phyloP scores from a whole-genome alignment of 2,888 invertebrate genomes.

The Drosophila stalkeri region DNA sequence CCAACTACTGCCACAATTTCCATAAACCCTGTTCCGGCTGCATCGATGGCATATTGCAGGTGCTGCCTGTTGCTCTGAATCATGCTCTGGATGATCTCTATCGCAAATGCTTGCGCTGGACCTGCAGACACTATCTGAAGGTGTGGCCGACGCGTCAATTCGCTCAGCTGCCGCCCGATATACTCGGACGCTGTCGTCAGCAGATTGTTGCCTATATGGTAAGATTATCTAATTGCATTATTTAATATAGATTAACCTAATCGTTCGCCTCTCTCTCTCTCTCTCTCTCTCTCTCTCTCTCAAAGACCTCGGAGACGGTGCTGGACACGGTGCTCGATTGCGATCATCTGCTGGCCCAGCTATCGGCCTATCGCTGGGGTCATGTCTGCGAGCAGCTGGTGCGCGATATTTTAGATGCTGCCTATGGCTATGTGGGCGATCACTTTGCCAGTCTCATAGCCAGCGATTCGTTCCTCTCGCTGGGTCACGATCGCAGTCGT shows the following conservation, averaged over 20 bases:
- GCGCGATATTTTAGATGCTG: constrained; percentile 91
- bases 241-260: not conserved
- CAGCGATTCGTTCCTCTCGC: constrained; percentile 88
- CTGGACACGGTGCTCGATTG: constrained; percentile 93
- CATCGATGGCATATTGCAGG: constrained; percentile 93
- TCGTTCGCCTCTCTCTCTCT: constrained; percentile 38
- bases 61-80: constrained; percentile 93
- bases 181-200: constrained; percentile 93
- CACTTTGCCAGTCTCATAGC: constrained; percentile 91
- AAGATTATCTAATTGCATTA: constrained; percentile 56
- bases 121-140: constrained; percentile 93
- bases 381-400: constrained; percentile 90
- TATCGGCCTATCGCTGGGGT: constrained; percentile 94
- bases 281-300: constrained; percentile 46
- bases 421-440: constrained; percentile 91
- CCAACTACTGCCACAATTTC: constrained; percentile 96
- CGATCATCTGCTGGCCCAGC: constrained; percentile 91
- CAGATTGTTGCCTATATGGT: constrained; percentile 92
- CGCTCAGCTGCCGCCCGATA: constrained; percentile 92
- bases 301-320: constrained; percentile 92
- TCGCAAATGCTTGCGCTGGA: constrained; percentile 94
- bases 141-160: constrained; percentile 97
- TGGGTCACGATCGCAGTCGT: constrained; percentile 90
- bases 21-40: constrained; percentile 97
- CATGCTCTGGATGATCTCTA: constrained; percentile 95